Percentiles rank a stretch among this genome's conserved stretches.
Conservation (phyloP, 2,888 invertebrate species). For the Drosophila melanosoma region DNA sequence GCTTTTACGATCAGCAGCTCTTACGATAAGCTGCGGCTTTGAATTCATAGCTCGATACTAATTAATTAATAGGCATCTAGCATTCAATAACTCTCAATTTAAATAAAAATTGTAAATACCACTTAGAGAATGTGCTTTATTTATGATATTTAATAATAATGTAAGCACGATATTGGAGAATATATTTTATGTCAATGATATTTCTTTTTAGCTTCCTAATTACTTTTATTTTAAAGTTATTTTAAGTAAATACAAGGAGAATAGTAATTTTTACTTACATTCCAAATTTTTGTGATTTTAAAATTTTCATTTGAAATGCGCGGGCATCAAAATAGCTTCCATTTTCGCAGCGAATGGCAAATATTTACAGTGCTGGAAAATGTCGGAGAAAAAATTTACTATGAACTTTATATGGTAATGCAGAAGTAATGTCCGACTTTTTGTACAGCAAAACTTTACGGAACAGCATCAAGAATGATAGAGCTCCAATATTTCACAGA, state of each 20-base stretch:
- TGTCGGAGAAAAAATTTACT: not conserved
- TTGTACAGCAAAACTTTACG: not conserved
- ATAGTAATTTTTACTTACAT: not conserved
- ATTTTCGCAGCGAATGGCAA: not conserved
- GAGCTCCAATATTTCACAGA: not conserved
- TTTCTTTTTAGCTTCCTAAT: not conserved
- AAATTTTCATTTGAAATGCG: not conserved
- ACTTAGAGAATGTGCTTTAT: not conserved
- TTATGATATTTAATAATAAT: not conserved
- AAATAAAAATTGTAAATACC: not conserved
- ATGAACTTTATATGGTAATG: not conserved
- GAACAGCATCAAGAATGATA: not conserved
- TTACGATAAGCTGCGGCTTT: no score
- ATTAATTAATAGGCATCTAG: not conserved
- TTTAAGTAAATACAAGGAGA: not conserved
- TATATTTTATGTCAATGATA: not conserved
- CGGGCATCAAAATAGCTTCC: rapidly evolving
- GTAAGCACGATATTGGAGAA: not conserved
- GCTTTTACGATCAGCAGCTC: no score
- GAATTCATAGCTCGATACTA: not conserved
- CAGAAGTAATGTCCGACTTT: not conserved
- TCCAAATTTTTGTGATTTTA: not conserved
- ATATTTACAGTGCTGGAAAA: not conserved
- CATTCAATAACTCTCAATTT: not conserved
- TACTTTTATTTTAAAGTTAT: not conserved